Evolutionary conservation across 2,797 vertebrate species (phyloP), one percentile per base, ranked within the genome.

Genomic region (Myripristis murdjan): DNA sequence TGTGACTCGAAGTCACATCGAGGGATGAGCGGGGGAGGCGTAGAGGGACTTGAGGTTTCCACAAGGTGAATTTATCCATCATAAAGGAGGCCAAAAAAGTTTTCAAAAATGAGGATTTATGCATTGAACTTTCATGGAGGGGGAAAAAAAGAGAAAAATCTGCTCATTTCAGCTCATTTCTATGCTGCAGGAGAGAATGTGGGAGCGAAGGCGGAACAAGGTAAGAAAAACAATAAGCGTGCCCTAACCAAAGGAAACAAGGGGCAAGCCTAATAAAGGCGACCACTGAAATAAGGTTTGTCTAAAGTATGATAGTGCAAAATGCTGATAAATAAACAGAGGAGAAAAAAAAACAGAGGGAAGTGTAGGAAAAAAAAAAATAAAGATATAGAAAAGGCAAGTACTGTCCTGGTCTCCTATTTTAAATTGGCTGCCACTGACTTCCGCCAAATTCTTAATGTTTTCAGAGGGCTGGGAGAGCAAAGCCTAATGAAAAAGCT

Each of bases 401-500:
- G n/a, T 46, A 22, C 81, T 64, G 72, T 82, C 82, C 87, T 79
- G 71, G 69, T 79, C 82, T 77, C 53, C 77, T 44, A 63, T 78
- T 90, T 90, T 78, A 91, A 92, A 94, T 90, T 86, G 91, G 76
- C 81, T 89, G 83, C 84, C 81, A 82, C 81, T 79, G 83, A 92
- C 92, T 93, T 91, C 73, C 2, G 51, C 81, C 75, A 91, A 87
- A 90, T 84, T 92, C 84, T 70, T 86, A 91, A 92, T 93, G 87
- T 93, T 93, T 93, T 87, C 86, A 85, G 83, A 91, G 81, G 80
- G 85, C 86, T 80, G 73, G 64, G 82, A 92, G 85, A 88, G 79
- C 75, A 58, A 48, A 81, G 89, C 78, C 89, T 93, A 94, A 94
- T 95, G 92, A 94, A 95, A 95, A 95, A 94, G 91, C 94, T 95